A percentile compares a stretch with the other conserved stretches of the same genome.
Evolutionary conservation across 2,113 vertebrate genomes (phyloP).

Genomic region (Anolis carolinensis): DNA sequence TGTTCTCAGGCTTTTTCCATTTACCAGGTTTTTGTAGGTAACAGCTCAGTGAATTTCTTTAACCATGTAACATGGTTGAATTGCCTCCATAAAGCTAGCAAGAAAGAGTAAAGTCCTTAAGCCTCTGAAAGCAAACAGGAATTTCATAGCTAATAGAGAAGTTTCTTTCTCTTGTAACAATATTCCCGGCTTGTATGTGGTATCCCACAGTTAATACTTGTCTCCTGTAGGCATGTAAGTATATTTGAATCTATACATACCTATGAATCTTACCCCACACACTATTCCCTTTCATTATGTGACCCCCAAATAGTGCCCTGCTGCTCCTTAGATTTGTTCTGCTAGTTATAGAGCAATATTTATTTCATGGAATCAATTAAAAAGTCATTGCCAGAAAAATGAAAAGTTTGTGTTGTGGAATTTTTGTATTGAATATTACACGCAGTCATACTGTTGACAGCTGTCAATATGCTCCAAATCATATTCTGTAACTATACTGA

Average conservation of each 20-base stretch:
- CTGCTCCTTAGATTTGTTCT: not conserved
- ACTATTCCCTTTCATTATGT: not conserved
- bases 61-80: conserved; percentile 4
- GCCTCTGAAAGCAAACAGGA: conserved; percentile 9
- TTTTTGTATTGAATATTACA: not conserved
- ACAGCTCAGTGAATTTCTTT: conserved; percentile 26
- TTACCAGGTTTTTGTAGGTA: conserved; percentile 23
- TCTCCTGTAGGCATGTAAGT: not conserved
- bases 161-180: not conserved
- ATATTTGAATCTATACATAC: not conserved
- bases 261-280: not conserved
- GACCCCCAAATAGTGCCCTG: not conserved
- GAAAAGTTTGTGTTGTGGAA: not conserved
- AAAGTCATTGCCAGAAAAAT: not conserved
- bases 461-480: not conserved
- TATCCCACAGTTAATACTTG: not conserved
- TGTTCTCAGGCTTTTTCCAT: conserved; percentile 1
- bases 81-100: not conserved
- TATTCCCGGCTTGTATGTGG: not conserved
- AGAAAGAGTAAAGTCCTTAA: conserved; percentile 12
- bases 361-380: not conserved
- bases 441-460: not conserved
- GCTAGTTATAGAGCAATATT: not conserved
- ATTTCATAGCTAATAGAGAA: not conserved
- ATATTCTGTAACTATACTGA: not conserved